Conservation (phyloP, 53 echinoderm and acorn worm genomes). For the Henricia sp. region DNA sequence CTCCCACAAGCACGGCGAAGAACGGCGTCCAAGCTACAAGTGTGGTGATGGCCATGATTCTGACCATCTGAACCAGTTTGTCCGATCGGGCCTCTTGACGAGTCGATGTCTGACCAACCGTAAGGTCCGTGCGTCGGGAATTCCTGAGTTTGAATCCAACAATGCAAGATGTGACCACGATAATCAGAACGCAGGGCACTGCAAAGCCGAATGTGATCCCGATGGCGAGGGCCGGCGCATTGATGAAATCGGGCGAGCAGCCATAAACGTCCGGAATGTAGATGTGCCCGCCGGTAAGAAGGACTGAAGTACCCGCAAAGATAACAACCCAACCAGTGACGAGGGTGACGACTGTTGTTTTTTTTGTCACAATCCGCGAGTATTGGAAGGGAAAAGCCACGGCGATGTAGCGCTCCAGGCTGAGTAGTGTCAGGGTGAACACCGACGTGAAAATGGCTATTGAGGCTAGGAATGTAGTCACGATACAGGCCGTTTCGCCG, state of each 20-base stretch:
- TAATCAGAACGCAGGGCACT: background rate
- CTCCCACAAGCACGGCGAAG: background rate
- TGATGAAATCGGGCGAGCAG: background rate
- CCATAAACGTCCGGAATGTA: background rate
- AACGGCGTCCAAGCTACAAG: slow-evolving; percentile 13
- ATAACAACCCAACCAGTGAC: background rate
- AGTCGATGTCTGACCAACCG: too few relatives aligned
- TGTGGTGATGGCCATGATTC: background rate
- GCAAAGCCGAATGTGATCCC: background rate
- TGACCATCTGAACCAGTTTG: slow-evolving; percentile 18
- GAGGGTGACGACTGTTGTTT: background rate
- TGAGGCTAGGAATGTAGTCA: background rate
- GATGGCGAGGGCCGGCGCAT: background rate
- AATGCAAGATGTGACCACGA: background rate
- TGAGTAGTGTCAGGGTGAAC: background rate
- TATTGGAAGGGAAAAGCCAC: background rate
- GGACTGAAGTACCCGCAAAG: too few relatives aligned
- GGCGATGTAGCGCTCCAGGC: slow-evolving; percentile 13
- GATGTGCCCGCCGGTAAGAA: background rate
- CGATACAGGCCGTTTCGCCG: background rate
- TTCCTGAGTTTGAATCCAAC: background rate
- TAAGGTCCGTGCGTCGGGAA: too few relatives aligned
- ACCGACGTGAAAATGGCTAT: background rate
- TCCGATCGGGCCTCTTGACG: too few relatives aligned
- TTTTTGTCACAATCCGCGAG: background rate